A percentile compares a stretch with the other conserved stretches of the same genome.
Conservation (phyloP, 2,797 vertebrate genomes). For the Sciaenops ocellatus region DNA sequence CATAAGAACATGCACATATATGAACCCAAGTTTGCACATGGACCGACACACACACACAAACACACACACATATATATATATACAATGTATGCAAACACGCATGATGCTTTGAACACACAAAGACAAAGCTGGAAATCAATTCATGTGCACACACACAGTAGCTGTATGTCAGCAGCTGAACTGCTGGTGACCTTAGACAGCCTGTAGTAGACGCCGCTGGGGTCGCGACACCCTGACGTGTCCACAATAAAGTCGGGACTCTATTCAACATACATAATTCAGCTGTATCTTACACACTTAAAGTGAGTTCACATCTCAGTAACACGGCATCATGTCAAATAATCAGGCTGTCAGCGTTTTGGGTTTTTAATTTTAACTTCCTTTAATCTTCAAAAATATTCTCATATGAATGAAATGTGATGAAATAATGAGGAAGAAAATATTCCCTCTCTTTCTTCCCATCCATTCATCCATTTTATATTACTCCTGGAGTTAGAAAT, state of each 20-base stretch:
- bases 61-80: constrained; percentile 17
- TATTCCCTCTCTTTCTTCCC: not conserved
- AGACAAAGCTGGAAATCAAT: constrained; percentile 6
- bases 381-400: not conserved
- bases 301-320: constrained; percentile 24
- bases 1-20: constrained; percentile 39
- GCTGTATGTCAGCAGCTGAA: constrained; percentile 57
- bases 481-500: constrained; percentile 30
- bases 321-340: not conserved
- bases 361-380: no score
- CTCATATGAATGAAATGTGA: not conserved
- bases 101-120: not conserved
- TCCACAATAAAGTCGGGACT: constrained; percentile 38
- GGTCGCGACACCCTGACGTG: constrained; percentile 45
- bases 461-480: not conserved
- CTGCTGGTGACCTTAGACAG: constrained; percentile 71
- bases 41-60: not conserved
- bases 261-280: constrained; percentile 39
- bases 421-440: not conserved
- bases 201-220: constrained; percentile 54
- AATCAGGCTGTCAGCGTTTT: not conserved
- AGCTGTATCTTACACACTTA: constrained; percentile 3
- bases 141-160: constrained; percentile 23
- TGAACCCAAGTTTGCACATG: constrained; percentile 15
- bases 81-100: constrained; percentile 1